Evolutionary conservation across 1,140 invertebrate species (phyloP).

Genomic region (Acyrthosiphon pisum): DNA sequence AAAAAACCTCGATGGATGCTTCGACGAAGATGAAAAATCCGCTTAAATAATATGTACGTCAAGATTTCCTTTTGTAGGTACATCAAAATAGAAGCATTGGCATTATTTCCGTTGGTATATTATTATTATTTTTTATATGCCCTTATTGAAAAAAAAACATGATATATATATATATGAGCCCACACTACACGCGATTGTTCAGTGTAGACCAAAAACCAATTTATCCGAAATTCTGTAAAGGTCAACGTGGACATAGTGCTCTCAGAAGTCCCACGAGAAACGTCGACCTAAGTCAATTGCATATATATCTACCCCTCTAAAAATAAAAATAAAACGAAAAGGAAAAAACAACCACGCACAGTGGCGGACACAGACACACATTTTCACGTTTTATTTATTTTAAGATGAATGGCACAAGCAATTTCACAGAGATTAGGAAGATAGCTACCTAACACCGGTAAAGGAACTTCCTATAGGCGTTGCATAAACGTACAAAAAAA

Average conservation of each 20-base stretch:
- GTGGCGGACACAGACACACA: not conserved
- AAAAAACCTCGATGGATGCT: not conserved
- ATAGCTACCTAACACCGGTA: not conserved
- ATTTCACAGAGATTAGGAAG: slow-evolving; percentile 16
- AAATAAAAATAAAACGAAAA: not conserved
- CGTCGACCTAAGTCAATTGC: slow-evolving; percentile 27
- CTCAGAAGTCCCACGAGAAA: slow-evolving; percentile 11
- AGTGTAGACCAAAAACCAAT: slow-evolving; percentile 18
- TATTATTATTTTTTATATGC: not conserved
- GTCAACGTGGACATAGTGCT: slow-evolving; percentile 1
- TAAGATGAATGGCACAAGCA: slow-evolving; percentile 14
- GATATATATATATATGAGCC: not conserved
- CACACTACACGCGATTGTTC: not conserved
- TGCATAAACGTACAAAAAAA: not conserved
- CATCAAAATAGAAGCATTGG: not conserved
- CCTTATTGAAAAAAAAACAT: slow-evolving; percentile 13
- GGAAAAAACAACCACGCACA: not conserved
- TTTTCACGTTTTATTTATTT: slow-evolving; percentile 23
- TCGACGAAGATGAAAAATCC: not conserved
- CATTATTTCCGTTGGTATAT: slow-evolving; percentile 8
- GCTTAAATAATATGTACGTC: not conserved
- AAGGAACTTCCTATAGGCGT: not conserved
- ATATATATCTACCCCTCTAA: not conserved
- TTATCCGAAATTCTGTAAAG: not conserved
- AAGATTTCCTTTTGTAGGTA: not conserved